Base-by-base conservation (phyloP, 1,140 invertebrate species). In the Samia ricini region DNA sequence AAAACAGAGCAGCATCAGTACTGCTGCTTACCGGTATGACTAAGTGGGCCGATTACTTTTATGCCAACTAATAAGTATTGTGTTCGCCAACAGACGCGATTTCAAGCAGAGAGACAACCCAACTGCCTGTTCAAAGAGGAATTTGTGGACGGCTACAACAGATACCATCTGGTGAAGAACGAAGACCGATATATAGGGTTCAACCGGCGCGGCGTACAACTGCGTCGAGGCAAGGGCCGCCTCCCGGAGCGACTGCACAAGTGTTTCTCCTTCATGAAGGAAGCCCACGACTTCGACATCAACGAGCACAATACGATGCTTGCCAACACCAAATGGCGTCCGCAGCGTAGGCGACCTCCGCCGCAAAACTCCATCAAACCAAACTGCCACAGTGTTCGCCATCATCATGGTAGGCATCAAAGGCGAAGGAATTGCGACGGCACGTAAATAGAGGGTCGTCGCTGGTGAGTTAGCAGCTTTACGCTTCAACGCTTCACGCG, bases 401-500 rank as follows among this genome's bases (percentile, higher is more conserved):
- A 89, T 64, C 81, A 80, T 66, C 87, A 88, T 72, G 79, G 74
- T 72, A 76, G 86, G 74, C 76, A 81, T 74, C 83, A 81, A 72
- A 79, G 85, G 78, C 83, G 87, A 62, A 83, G 79, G 79, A 85
- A 85, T 71, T 86, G 85, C 73, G 80, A 87, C 64, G 83, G 82
- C 76, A 87, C 85, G 77, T 89, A 89, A 78, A 71, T 74, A 24
- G 12, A 66, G 49, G 2, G 33, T 15, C 12, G 7, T 22, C 70
- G 64, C 68, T 68, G 49, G 33, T 36, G 21, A 62, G 65, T 79
- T 82, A 81, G 77, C 83, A 85, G 78, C 83, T 83, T 88, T 79
- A 81, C 76, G 83, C 85, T 88, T 87, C 74, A 81, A 87, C 87
- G 87, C 85, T 88, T 88, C 72, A 69, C 82, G 83, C 85, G 87